phyloP scores from a whole-genome alignment of 1,140 invertebrate species.

The Asobara japonica region DNA sequence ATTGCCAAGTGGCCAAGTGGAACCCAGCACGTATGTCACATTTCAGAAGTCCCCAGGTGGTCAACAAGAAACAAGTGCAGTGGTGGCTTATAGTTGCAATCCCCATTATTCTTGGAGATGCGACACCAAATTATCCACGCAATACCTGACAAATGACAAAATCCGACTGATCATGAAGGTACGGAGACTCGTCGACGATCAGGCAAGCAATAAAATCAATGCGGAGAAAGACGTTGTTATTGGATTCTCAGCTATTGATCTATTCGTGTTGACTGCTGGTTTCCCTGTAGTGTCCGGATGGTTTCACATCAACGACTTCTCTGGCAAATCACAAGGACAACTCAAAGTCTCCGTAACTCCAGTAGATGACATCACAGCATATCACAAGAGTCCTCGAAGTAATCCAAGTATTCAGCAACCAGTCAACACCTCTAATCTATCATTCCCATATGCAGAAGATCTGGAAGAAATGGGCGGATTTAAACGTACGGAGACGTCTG shows the following conservation, averaged over 20 bases:
- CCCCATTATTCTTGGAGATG: conserved; percentile 70
- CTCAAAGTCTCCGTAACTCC: conserved; percentile 69
- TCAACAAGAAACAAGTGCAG: conserved; percentile 64
- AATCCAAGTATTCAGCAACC: conserved; percentile 24
- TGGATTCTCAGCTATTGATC: conserved; percentile 71
- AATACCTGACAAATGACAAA: conserved; percentile 69
- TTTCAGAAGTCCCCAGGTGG: conserved; percentile 65
- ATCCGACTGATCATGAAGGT: conserved; percentile 72
- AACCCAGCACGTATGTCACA: conserved; percentile 71
- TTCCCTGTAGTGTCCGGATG: conserved; percentile 69
- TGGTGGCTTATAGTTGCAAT: conserved; percentile 65
- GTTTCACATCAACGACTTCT: conserved; percentile 73
- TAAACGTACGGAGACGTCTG: conserved; percentile 30
- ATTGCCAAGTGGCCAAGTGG: conserved; percentile 54
- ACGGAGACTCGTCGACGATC: conserved; percentile 68
- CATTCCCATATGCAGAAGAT: conserved; percentile 31
- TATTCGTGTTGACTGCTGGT: conserved; percentile 66
- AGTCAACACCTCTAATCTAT: conserved; percentile 34
- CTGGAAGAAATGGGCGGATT: not conserved
- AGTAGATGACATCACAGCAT: conserved; percentile 60
- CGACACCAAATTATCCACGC: conserved; percentile 64
- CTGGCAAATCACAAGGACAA: conserved; percentile 71
- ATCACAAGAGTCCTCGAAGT: conserved; percentile 35
- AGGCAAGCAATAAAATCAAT: conserved; percentile 60
- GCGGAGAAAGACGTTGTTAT: conserved; percentile 63